Base-by-base conservation (phyloP, 2,797 vertebrate species). In the Geotrypetes seraphini region DNA sequence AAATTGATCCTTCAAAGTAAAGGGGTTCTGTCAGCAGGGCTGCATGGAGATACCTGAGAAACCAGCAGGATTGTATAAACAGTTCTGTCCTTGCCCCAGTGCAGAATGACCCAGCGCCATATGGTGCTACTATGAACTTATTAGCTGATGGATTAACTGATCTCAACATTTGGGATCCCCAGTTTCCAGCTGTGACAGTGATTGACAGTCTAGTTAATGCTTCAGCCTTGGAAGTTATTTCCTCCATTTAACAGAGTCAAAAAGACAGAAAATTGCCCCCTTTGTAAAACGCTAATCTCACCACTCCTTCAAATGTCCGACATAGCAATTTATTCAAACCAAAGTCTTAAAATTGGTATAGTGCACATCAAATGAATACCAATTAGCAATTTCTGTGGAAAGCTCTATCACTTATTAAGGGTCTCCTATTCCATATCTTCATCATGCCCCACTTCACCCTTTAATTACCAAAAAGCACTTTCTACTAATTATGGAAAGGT, bases 121-220 rank as follows among this genome's bases (percentile, higher is more conserved):
- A 92, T 90, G 90, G 90, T 89, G 87, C 84, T 84, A 84, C 86
- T 90, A 86, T 91, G 91, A 94, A 91, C 79, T 92, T 92, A 93
- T 93, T 94, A 92, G 84, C 79, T 81, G 71, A 71, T 22, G 78
- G 92, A 95, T 96, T 93, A 96, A 89, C 83, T 82, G 85, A 88
- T 90, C 87, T 78, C 81, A 70, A 78, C 81, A 79, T 80, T 78
- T 69, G 66, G 65, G 69, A 75, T 71, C 50, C 59, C 76, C 53
- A 54, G 57, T 62, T 78, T 79, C 79, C 82, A 86, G 81, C 87
- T 89, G 83, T 81, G 84, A 81, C 74, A 54, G 53, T 91, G 88
- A 92, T 70, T 92, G 88, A 88, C 80, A 62, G 69, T 56, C 63
- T 82, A 71, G 78, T 69, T 69, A 67, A 63, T 66, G 58, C 61